A percentile compares a stretch with the other conserved stretches of the same genome.
phyloP scores from a whole-genome alignment of 2,113 vertebrate species.

The Nesoenas mayeri region DNA sequence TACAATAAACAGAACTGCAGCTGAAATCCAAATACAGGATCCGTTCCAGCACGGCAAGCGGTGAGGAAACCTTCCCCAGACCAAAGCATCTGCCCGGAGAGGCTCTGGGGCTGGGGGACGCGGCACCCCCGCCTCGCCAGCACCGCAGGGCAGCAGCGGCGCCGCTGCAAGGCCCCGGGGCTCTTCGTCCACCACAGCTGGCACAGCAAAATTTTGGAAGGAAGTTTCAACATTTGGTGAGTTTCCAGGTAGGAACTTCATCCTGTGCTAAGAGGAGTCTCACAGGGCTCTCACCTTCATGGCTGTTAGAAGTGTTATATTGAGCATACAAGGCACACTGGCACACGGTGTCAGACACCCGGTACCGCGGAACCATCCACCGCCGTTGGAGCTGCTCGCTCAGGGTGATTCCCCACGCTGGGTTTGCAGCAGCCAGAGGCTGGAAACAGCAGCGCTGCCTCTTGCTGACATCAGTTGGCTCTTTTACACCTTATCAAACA shows the following conservation, averaged over 20 bases:
- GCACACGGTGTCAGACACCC: accelerated
- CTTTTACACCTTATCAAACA: not conserved
- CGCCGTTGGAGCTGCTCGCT: accelerated
- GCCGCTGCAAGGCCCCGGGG: not conserved
- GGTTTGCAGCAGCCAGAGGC: not conserved
- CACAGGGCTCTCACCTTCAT: not conserved
- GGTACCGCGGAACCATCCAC: not conserved
- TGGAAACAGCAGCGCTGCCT: not conserved
- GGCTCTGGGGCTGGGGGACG: too few species aligned
- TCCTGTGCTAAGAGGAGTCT: not conserved
- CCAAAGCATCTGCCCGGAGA: accelerated
- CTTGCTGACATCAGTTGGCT: not conserved
- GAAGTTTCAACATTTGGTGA: not conserved
- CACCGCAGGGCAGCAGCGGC: accelerated
- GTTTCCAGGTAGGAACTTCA: not conserved
- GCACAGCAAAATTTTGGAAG: not conserved
- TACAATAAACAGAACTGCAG: not conserved
- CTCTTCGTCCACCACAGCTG: not conserved
- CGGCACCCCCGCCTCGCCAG: accelerated
- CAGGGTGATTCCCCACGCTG: not conserved
- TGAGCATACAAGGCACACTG: not conserved
- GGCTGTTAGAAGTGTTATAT: not conserved
- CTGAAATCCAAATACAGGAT: accelerated
- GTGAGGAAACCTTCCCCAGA: not conserved
- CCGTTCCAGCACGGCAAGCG: accelerated